A percentile compares a stretch with the other conserved stretches of the same genome.
phyloP scores from a whole-genome alignment of 2,797 vertebrate species.

The Melanotaenia pygmaea region DNA sequence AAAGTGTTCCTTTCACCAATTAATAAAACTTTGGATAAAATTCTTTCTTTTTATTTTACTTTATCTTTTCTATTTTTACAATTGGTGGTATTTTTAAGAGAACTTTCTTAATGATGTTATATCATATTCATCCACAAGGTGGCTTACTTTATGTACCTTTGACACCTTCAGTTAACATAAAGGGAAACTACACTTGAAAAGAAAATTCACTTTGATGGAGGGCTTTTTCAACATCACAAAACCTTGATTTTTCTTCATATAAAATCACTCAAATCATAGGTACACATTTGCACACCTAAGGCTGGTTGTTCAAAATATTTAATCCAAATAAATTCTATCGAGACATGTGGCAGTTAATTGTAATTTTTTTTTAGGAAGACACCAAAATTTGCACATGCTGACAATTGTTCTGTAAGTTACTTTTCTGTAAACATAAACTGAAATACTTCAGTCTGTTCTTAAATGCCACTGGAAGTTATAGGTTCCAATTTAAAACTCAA shows the following conservation, averaged over 20 bases:
- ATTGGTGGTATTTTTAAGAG: neutral
- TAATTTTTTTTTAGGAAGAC: neutral
- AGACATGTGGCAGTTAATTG: no score
- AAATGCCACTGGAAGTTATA: slow-evolving; percentile 3
- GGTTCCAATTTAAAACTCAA: slow-evolving; percentile 18
- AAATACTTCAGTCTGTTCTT: slow-evolving; percentile 2
- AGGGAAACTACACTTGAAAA: neutral
- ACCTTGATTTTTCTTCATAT: neutral
- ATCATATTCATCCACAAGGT: slow-evolving; percentile 20
- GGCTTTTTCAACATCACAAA: no score
- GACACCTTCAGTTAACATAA: neutral
- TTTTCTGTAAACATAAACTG: neutral
- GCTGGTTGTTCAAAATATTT: neutral
- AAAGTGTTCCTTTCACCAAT: slow-evolving; percentile 75
- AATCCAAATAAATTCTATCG: no score
- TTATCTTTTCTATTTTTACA: neutral
- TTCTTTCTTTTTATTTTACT: neutral
- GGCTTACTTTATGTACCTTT: slow-evolving; percentile 1
- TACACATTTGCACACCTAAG: neutral
- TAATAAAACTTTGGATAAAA: slow-evolving; percentile 75
- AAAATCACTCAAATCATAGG: neutral
- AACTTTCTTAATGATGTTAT: neutral
- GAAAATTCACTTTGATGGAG: no score
- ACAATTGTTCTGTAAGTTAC: neutral
- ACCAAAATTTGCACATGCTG: neutral